phyloP scores from a whole-genome alignment of 2,113 vertebrate genomes.

The Girardinichthys multiradiatus region DNA sequence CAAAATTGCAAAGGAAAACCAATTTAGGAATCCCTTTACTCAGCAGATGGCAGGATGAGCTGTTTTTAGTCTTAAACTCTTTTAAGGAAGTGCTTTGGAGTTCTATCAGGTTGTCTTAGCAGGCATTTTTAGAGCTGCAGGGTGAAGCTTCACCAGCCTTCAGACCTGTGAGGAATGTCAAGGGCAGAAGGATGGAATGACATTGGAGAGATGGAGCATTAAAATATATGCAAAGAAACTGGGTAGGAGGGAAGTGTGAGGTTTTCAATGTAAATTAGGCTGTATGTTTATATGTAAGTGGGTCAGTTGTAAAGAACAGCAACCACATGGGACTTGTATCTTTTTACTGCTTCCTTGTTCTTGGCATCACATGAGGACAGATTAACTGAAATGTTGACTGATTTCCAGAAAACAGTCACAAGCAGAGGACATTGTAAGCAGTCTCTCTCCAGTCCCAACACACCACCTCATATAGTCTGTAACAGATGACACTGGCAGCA shows the following conservation, averaged over 20 bases:
- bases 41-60: constrained; percentile 3
- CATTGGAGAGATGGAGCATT: neutral
- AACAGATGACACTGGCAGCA: neutral
- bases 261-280: constrained; percentile 33
- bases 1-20: neutral
- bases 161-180: constrained; percentile 8
- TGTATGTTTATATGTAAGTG: constrained; percentile 49
- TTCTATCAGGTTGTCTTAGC: neutral
- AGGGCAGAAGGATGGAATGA: constrained; percentile 5
- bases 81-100: constrained; percentile 11
- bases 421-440: constrained; percentile 6
- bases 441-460: constrained; percentile 10
- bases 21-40: neutral
- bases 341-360: constrained; percentile 29
- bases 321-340: constrained; percentile 37
- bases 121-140: neutral
- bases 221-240: neutral
- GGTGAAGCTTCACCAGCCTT: too few relatives aligned
- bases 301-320: constrained; percentile 57
- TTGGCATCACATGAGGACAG: neutral
- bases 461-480: constrained; percentile 14
- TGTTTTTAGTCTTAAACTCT: constrained; percentile 24
- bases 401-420: constrained; percentile 22
- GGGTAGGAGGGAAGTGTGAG: constrained; percentile 1
- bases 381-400: constrained; percentile 14